These are phyloP conservation scores for Philypnodon macrostomus DNA, from an alignment of 2,797 vertebrate genomes.

Conservation along the genomic window DNA sequence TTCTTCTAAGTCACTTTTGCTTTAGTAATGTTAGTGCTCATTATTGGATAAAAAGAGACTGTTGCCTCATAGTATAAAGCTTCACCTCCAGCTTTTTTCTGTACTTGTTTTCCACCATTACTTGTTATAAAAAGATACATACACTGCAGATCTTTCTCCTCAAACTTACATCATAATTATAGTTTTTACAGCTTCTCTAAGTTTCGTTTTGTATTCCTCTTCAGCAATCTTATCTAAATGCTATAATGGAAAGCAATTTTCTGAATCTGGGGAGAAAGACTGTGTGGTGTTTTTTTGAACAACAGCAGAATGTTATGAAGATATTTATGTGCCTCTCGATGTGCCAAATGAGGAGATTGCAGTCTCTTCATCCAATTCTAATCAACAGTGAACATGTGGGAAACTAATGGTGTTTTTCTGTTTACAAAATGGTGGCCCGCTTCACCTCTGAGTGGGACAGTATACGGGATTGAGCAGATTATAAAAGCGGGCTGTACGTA, in stretches of 20 bases:
- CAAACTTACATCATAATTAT: conserved; percentile 65
- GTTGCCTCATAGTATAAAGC: conserved; percentile 29
- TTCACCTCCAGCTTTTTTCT: conserved; percentile 30
- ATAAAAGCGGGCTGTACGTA: conserved; percentile 52
- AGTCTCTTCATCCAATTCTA: conserved; percentile 68
- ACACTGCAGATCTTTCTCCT: conserved; percentile 37
- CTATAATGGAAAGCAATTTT: conserved; percentile 58
- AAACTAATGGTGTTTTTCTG: conserved; percentile 69
- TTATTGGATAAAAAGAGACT: conserved; percentile 43
- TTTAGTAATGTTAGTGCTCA: conserved; percentile 47
- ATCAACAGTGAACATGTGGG: conserved; percentile 69
- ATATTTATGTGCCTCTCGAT: conserved; percentile 58
- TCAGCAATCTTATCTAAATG: conserved; percentile 63
- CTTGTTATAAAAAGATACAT: conserved; percentile 39
- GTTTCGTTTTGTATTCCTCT: conserved; percentile 55
- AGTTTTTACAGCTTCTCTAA: conserved; percentile 59
- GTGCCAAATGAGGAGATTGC: conserved; percentile 68
- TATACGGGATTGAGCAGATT: conserved; percentile 58
- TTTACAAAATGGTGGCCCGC: conserved; percentile 46
- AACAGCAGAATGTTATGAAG: conserved; percentile 64
- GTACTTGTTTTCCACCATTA: conserved; percentile 34
- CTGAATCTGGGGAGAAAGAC: conserved; percentile 51
- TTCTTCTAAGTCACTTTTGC: conserved; percentile 24
- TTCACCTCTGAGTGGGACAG: conserved; percentile 66
- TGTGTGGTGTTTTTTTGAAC: conserved; percentile 45